Percentiles rank a stretch among this genome's conserved stretches.
phyloP scores from a whole-genome alignment of 2,888 invertebrate genomes.

The Drosophila fulvimacula region DNA sequence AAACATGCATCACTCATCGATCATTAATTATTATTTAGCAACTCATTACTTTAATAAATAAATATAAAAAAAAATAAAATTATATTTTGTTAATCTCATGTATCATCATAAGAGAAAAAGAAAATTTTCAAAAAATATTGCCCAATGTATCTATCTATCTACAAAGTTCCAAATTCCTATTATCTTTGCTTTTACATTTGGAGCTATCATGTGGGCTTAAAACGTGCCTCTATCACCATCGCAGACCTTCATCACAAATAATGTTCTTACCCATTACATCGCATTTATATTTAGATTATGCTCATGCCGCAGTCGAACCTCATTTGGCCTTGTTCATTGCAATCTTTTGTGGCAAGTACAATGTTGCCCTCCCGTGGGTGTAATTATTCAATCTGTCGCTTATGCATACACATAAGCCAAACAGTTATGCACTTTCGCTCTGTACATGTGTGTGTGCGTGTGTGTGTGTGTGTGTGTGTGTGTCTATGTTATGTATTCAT shows the following conservation, averaged over 20 bases:
- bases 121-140: too few relatives aligned
- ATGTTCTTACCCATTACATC: slow-evolving; percentile 6
- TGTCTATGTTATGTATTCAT: slow-evolving; percentile 16
- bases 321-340: slow-evolving; percentile 29
- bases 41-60: background rate
- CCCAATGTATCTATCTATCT: too few relatives aligned
- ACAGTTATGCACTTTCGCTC: slow-evolving; percentile 32
- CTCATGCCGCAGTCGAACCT: slow-evolving; percentile 12
- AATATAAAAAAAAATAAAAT: too few relatives aligned
- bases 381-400: slow-evolving; percentile 76
- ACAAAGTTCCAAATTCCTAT: too few relatives aligned
- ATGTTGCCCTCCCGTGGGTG: slow-evolving; percentile 54
- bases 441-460: slow-evolving; percentile 8
- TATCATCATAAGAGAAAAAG: too few relatives aligned
- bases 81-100: too few relatives aligned
- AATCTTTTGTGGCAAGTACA: slow-evolving; percentile 30
- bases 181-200: background rate
- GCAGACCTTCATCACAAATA: slow-evolving; percentile 8
- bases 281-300: slow-evolving; percentile 23
- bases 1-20: background rate
- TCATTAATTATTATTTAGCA: background rate
- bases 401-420: slow-evolving; percentile 44
- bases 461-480: slow-evolving; percentile 8
- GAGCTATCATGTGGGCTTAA: background rate
- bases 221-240: background rate